phyloP scores from a whole-genome alignment of 2,888 invertebrate genomes.

The Scaptomyza caliginosa region DNA sequence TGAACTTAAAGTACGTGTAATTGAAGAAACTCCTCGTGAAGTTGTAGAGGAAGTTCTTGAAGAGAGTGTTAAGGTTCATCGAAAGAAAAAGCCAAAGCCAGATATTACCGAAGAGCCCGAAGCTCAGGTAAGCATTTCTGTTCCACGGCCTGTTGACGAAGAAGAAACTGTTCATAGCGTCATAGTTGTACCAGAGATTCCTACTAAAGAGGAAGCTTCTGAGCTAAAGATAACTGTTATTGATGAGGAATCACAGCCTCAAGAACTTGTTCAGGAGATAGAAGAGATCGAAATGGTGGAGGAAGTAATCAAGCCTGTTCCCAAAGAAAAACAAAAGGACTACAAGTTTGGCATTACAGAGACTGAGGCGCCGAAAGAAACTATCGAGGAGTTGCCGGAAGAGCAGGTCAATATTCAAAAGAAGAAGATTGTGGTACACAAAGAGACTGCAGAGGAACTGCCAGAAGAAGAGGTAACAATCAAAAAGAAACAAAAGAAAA shows the following conservation, averaged over 20 bases:
- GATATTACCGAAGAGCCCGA: conserved; percentile 66
- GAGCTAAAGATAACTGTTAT: conserved; percentile 73
- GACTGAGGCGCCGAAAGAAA: conserved; percentile 36
- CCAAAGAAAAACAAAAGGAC: conserved; percentile 57
- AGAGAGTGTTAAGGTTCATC: conserved; percentile 63
- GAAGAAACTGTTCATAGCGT: conserved; percentile 74
- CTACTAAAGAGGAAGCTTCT: conserved; percentile 75
- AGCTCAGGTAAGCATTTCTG: conserved; percentile 53
- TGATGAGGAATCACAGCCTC: conserved; percentile 64
- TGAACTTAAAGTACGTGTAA: conserved; percentile 73
- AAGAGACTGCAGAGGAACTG: conserved; percentile 38
- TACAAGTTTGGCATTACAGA: conserved; percentile 64
- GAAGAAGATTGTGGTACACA: conserved; percentile 50
- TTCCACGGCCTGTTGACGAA: conserved; percentile 67
- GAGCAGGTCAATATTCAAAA: conserved; percentile 50
- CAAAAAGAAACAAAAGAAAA: conserved; percentile 60
- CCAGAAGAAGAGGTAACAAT: conserved; percentile 56
- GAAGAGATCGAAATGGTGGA: conserved; percentile 63
- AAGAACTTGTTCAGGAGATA: conserved; percentile 67
- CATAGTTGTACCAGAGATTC: conserved; percentile 74
- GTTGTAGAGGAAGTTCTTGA: conserved; percentile 63
- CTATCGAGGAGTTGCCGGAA: conserved; percentile 48
- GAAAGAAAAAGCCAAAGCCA: conserved; percentile 78
- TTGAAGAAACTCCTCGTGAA: conserved; percentile 74
- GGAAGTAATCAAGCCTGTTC: conserved; percentile 44